Conservation (phyloP, 2,113 vertebrate genomes). For the Plecotus auritus region DNA sequence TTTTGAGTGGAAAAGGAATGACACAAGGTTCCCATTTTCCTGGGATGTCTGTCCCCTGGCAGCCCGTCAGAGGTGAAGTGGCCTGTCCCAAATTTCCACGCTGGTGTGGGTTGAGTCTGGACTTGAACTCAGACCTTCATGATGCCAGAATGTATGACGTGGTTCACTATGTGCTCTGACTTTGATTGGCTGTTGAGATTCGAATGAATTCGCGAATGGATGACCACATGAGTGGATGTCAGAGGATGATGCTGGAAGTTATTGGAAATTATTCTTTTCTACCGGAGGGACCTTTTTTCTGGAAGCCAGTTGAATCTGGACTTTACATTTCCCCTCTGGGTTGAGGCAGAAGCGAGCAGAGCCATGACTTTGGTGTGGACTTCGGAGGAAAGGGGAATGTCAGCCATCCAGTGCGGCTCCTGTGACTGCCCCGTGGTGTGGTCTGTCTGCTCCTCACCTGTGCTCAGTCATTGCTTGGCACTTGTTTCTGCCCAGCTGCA, state of each 20-base stretch:
- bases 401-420: neutral
- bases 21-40: neutral
- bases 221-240: neutral
- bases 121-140: neutral
- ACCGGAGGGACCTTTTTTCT: neutral
- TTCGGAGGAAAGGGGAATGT: accelerated
- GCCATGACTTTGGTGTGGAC: neutral
- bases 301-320: neutral
- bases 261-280: neutral
- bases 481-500: neutral
- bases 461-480: neutral
- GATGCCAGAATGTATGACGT: neutral
- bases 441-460: too few relatives aligned
- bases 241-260: neutral
- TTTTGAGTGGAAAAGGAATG: neutral
- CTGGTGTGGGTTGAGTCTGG: neutral
- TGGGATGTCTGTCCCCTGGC: neutral
- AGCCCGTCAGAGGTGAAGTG: neutral
- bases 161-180: neutral
- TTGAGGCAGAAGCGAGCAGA: neutral
- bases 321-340: neutral
- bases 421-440: neutral
- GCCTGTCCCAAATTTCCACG: neutral
- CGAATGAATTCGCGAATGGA: neutral
- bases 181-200: neutral